Evolutionary conservation across 2,797 vertebrate species (phyloP).

Genomic region (Aplochiton taeniatus): DNA sequence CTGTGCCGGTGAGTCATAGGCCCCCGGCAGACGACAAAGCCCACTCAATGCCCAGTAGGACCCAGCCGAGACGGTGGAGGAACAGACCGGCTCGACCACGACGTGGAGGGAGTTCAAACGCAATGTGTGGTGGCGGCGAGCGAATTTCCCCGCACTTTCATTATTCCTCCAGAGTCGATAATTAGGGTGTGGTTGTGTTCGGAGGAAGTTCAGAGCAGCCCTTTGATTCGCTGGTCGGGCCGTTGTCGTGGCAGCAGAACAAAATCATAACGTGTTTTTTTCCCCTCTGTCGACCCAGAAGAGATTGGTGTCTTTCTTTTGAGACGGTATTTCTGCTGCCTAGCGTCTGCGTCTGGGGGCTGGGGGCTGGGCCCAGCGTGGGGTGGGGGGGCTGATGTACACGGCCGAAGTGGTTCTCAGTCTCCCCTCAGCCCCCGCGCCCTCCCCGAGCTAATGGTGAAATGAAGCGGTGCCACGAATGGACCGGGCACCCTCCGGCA

Average conservation of each 20-base stretch:
- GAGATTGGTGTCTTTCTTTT: conserved; percentile 29
- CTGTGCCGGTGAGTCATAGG: conserved; percentile 18
- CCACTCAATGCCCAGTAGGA: too few relatives aligned
- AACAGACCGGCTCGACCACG: too few relatives aligned
- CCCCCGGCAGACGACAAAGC: too few relatives aligned
- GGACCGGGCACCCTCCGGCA: conserved; percentile 53
- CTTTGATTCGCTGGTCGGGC: too few relatives aligned
- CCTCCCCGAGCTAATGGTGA: conserved; percentile 72
- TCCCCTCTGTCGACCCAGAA: conserved; percentile 24
- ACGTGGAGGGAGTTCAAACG: not conserved
- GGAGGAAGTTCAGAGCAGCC: too few relatives aligned
- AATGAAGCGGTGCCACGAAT: conserved; percentile 67
- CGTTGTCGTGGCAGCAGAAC: too few relatives aligned
- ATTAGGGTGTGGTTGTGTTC: too few relatives aligned
- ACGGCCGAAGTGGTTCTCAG: conserved; percentile 50
- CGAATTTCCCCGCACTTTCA: too few relatives aligned
- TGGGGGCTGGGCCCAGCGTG: conserved; percentile 32
- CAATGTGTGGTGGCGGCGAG: not conserved
- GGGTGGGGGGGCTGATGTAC: conserved; percentile 59
- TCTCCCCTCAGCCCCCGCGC: conserved; percentile 41
- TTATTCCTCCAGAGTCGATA: too few relatives aligned
- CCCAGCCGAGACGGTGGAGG: too few relatives aligned
- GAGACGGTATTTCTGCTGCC: conserved; percentile 52
- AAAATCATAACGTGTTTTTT: too few relatives aligned
- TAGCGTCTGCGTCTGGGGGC: too few relatives aligned